Evolutionary conservation across 64 coral and sea anemone species (phyloP).

Genomic region (Astreopora myriophthalma): DNA sequence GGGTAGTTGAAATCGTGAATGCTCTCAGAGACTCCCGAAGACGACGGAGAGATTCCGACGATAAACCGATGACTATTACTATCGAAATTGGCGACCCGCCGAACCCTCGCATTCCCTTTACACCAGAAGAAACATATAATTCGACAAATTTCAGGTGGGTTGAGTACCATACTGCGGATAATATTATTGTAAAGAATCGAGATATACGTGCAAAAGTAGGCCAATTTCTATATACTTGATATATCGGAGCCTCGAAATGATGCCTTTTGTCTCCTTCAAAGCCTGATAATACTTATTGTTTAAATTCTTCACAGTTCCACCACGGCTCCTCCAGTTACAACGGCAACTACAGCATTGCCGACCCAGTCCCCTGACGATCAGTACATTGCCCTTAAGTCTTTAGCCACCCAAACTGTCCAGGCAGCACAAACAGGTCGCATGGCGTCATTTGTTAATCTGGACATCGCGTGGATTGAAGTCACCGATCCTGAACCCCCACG

Average conservation of each 20-base stretch:
- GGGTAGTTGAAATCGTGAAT: slow-evolving; percentile 68
- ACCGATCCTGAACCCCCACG: slow-evolving; percentile 71
- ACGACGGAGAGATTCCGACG: slow-evolving; percentile 6
- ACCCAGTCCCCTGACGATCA: neutral
- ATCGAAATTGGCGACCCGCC: slow-evolving; percentile 62
- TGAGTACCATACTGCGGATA: neutral
- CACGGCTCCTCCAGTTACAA: neutral
- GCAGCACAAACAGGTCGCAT: slow-evolving; percentile 71
- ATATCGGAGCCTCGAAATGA: too few relatives aligned
- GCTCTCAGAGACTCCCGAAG: slow-evolving; percentile 22
- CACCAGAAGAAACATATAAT: slow-evolving; percentile 29
- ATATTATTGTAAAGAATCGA: neutral
- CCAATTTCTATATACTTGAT: too few relatives aligned
- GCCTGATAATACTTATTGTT: neutral
- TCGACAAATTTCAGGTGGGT: neutral
- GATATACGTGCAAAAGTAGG: too few relatives aligned
- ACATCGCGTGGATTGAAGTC: slow-evolving; percentile 66
- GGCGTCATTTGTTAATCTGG: slow-evolving; percentile 37
- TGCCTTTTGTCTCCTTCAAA: too few relatives aligned
- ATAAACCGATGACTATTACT: slow-evolving; percentile 26
- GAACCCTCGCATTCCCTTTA: slow-evolving; percentile 34
- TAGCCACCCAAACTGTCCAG: slow-evolving; percentile 50
- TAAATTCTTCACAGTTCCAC: neutral
- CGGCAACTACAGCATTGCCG: neutral
- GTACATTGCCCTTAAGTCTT: slow-evolving; percentile 16